Evolutionary conservation across 2,888 invertebrate genomes (phyloP).

Genomic region (Pristionchus entomophagus): DNA sequence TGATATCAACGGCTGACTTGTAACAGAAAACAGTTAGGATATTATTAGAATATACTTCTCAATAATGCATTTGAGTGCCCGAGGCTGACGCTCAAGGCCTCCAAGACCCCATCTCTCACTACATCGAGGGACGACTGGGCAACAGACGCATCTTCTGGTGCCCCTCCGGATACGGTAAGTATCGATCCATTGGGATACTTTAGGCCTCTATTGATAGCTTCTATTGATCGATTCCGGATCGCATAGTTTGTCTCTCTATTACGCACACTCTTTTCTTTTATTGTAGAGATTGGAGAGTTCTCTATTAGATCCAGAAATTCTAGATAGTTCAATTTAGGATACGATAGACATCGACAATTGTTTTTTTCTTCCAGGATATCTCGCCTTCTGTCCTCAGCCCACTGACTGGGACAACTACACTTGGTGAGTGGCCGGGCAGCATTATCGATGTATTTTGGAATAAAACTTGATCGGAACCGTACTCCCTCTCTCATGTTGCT

Average conservation of each 20-base stretch:
- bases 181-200: not conserved
- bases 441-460: not conserved
- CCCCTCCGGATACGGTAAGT: conserved; percentile 75
- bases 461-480: too few species aligned
- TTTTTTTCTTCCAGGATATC: conserved; percentile 65
- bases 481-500: too few species aligned
- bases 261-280: too few species aligned
- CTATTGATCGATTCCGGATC: not conserved
- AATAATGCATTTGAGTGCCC: conserved; percentile 61
- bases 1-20: too few species aligned
- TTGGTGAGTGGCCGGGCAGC: conserved; percentile 57
- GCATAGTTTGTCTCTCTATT: too few species aligned
- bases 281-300: too few species aligned
- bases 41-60: too few species aligned
- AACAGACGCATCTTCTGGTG: conserved; percentile 76
- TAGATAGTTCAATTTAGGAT: too few species aligned
- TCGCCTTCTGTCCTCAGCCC: conserved; percentile 76
- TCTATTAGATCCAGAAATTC: too few species aligned
- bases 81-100: conserved; percentile 71
- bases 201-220: not conserved
- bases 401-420: conserved; percentile 76
- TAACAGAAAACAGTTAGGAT: too few species aligned
- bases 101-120: conserved; percentile 75
- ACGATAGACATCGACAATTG: not conserved
- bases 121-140: conserved; percentile 75